These are phyloP conservation scores for Carterocephalus palaemon DNA, from an alignment of 2,888 invertebrate species.

Conservation along the genomic window DNA sequence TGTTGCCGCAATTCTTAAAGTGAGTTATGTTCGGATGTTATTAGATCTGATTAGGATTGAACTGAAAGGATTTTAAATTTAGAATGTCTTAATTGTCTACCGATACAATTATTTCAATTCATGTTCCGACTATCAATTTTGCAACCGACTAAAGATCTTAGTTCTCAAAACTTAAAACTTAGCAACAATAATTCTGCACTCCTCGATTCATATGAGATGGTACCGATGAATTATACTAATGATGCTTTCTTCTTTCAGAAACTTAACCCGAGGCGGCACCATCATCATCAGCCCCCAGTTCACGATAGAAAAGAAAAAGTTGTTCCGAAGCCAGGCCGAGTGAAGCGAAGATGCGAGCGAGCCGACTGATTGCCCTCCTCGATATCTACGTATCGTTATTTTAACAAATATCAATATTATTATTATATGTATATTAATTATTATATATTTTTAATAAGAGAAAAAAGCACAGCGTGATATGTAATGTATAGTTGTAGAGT, in stretches of 20 bases:
- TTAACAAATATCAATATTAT: constrained; percentile 78
- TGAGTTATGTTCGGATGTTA: constrained; percentile 74
- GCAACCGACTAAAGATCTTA: too few species aligned
- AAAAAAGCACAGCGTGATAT: constrained; percentile 80
- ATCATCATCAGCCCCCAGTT: constrained; percentile 94
- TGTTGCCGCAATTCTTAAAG: constrained; percentile 94
- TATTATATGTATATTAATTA: constrained; percentile 74
- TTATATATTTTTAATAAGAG: constrained; percentile 77
- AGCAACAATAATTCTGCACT: too few species aligned
- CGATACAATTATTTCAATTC: too few species aligned
- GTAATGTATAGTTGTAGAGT: constrained; percentile 75
- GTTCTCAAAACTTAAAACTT: too few species aligned
- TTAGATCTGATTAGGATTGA: constrained; percentile 16
- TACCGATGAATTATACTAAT: constrained; percentile 24
- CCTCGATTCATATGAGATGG: too few species aligned
- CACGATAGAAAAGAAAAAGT: constrained; percentile 93
- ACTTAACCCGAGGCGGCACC: constrained; percentile 90
- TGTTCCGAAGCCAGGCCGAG: constrained; percentile 87
- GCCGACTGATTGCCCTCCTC: constrained; percentile 75
- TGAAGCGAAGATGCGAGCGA: constrained; percentile 62
- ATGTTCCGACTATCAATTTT: too few species aligned
- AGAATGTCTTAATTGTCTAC: neutral
- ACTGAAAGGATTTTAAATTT: constrained; percentile 3
- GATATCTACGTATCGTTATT: constrained; percentile 76
- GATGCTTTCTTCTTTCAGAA: constrained; percentile 77